These are phyloP conservation scores for Mylabris phalerata DNA, from an alignment of 1,140 invertebrate genomes.

Conservation along the genomic window DNA sequence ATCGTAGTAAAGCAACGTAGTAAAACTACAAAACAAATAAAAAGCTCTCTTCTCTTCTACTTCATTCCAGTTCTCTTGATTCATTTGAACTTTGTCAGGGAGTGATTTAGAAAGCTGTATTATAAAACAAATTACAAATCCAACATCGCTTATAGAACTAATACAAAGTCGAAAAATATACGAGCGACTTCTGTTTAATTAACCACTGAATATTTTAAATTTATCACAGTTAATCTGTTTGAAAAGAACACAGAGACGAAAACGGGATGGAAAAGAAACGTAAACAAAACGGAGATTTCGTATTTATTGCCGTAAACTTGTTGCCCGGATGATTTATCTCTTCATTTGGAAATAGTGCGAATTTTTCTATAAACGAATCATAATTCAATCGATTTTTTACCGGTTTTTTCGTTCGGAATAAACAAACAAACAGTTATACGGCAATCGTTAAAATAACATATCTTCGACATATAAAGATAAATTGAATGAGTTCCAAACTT, in stretches of 20 bases:
- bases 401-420: no score
- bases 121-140: constrained; percentile 11
- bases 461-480: constrained; percentile 19
- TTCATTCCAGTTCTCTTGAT: constrained; percentile 34
- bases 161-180: background rate
- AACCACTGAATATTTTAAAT: constrained; percentile 10
- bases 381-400: no score
- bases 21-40: constrained; percentile 42
- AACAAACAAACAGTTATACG: no score
- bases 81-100: constrained; percentile 14
- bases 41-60: constrained; percentile 25
- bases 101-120: constrained; percentile 6
- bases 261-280: no score
- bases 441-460: no score
- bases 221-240: constrained; percentile 9
- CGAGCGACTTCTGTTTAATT: constrained; percentile 13
- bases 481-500: constrained; percentile 16
- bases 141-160: no score
- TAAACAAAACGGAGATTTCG: no score
- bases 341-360: no score
- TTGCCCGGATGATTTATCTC: no score
- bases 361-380: no score
- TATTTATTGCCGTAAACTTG: no score
- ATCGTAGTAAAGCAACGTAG: constrained; percentile 36
- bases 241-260: no score